Percentiles rank a stretch among this genome's conserved stretches.
Conservation (phyloP, 2,113 vertebrate species). For the Muscicapa adusta region DNA sequence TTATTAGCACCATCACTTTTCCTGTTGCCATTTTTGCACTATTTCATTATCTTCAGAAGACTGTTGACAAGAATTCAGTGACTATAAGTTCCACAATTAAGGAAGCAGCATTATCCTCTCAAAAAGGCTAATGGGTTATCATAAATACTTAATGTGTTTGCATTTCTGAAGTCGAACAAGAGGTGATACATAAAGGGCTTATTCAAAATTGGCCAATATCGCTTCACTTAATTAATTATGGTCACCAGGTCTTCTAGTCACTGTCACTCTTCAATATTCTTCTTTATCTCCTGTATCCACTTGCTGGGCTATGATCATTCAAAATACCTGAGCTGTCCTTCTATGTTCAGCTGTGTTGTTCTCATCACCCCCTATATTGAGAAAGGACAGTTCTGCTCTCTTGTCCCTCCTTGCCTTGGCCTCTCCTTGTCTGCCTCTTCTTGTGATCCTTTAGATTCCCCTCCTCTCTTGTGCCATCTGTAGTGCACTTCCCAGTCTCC, state of each 20-base stretch:
- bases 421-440: not conserved
- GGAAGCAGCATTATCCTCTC: not conserved
- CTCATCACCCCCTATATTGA: not conserved
- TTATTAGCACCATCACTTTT: not conserved
- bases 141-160: not conserved
- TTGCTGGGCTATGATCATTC: not conserved
- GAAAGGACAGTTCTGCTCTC: not conserved
- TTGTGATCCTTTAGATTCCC: not conserved
- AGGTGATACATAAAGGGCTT: not conserved
- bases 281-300: not conserved
- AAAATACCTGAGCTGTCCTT: not conserved
- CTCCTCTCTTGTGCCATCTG: not conserved
- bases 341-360: not conserved
- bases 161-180: not conserved
- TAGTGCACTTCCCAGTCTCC: not conserved
- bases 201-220: not conserved
- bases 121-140: not conserved
- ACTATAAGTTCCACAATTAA: not conserved
- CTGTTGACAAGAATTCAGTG: not conserved
- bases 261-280: not conserved
- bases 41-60: not conserved
- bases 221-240: not conserved
- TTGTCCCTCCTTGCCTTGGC: not conserved
- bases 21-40: not conserved
- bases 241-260: not conserved